phyloP scores from a whole-genome alignment of 1,140 invertebrate species.

The Drusus annulatus region DNA sequence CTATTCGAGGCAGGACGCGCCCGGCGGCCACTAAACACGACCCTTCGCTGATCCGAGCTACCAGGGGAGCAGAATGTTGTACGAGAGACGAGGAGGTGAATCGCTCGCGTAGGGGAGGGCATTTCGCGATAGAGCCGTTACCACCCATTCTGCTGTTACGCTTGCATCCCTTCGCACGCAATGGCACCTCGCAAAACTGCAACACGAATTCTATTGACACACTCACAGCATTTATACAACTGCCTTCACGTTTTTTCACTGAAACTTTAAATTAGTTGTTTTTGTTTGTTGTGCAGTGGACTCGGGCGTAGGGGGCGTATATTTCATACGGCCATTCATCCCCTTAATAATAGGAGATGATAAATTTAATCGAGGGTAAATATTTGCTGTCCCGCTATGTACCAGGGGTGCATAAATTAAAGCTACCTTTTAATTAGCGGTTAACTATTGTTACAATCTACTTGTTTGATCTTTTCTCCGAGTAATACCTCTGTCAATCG shows the following conservation, averaged over 20 bases:
- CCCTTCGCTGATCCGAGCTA: conserved; percentile 51
- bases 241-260: neutral
- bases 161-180: neutral
- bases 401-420: conserved; percentile 25
- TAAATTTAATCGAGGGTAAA: conserved; percentile 1
- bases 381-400: conserved; percentile 9
- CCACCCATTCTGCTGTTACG: neutral
- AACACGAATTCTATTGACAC: neutral
- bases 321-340: conserved; percentile 12
- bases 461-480: neutral
- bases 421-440: neutral
- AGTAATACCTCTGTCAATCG: neutral
- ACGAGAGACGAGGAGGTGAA: conserved; percentile 29
- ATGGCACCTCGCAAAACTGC: neutral
- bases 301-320: conserved; percentile 13
- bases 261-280: neutral
- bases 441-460: neutral
- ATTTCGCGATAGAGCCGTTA: neutral
- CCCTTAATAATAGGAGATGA: conserved; percentile 25
- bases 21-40: conserved; percentile 42
- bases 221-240: neutral
- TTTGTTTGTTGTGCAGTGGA: neutral
- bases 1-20: conserved; percentile 41
- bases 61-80: conserved; percentile 42
- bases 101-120: neutral